Conservation (phyloP, 2,888 invertebrate species). For the Lithophane leautieri region DNA sequence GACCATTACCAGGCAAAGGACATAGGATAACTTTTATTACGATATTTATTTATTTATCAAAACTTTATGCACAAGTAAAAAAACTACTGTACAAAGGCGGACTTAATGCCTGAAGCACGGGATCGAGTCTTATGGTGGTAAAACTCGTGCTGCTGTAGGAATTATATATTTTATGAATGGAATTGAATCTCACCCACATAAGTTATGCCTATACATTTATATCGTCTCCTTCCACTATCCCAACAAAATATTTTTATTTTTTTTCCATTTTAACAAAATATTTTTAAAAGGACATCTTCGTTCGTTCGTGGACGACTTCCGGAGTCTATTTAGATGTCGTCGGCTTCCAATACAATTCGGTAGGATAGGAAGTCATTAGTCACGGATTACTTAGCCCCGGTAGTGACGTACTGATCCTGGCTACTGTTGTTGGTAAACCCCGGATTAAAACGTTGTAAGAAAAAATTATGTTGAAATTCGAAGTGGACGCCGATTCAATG, state of each 20-base stretch:
- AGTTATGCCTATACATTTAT: too few species aligned
- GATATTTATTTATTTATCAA: too few species aligned
- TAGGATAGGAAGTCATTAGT: constrained; percentile 81
- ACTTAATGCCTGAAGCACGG: too few species aligned
- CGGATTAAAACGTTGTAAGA: constrained; percentile 23
- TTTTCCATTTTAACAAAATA: constrained; percentile 46
- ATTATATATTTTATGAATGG: too few species aligned
- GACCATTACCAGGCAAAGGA: too few species aligned
- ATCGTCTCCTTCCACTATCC: too few species aligned
- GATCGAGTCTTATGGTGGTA: too few species aligned
- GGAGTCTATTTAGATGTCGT: constrained; percentile 73
- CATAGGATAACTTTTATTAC: too few species aligned
- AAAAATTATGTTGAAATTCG: neutral
- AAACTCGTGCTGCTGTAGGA: too few species aligned
- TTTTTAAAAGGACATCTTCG: constrained; percentile 43
- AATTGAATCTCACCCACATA: too few species aligned
- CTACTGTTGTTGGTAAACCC: constrained; percentile 39
- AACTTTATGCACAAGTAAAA: too few species aligned
- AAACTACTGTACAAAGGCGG: too few species aligned
- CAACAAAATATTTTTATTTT: neutral
- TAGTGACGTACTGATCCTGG: constrained; percentile 48
- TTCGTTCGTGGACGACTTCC: constrained; percentile 55
- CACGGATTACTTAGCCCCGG: constrained; percentile 69
- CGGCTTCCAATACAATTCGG: constrained; percentile 71
- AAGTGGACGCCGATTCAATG: neutral